Evolutionary conservation across 2,888 invertebrate species (phyloP), one percentile per base, ranked within the genome.

Genomic region (Meiosimyza decipiens): DNA sequence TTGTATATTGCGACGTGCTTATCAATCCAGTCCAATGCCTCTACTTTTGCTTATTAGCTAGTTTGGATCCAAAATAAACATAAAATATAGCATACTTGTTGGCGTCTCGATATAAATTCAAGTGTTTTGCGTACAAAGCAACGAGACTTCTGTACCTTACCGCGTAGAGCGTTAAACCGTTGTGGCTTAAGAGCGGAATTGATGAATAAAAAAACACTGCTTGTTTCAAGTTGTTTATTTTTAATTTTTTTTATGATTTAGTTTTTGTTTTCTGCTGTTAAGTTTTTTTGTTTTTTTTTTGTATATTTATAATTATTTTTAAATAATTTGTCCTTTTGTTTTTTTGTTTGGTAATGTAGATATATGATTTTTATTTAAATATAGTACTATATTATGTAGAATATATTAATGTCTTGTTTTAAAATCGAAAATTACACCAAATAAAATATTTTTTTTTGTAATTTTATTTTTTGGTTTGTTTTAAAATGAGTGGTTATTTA

Each of bases 321-420:
- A 62, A 73, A 73, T 77, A 63, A 16, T 71, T 71, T n/a, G n/a
- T n/a, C n/a, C n/a, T n/a, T 65, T 73, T 68, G 40, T 67, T 75
- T 71, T 73, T 60, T 71, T 68, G 59, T 73, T 33, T 52, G 63
- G 71, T 75, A 60, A 75, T 80, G 74, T 79, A 79, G 72, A 77
- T 78, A 76, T 77, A 77, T 77, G 64, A 52, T 74, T 73, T 54
- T 64, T 74, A 55, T 49, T 54, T 16, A 63, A 50, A 72, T 66
- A 74, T 75, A 79, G 76, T 76, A 82, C 76, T 80, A 78, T 79
- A 77, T 13, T 52, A 52, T 65, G 52, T 52, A 65, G 28, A 52
- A 65, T 52, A 65, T 60, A 15, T 79, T 80, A 71, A 77, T 80
- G 81, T 79, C 77, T 75, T 72, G 77, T 73, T 66, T 18, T 64